Percentiles rank a stretch among this genome's conserved stretches.
phyloP scores from a whole-genome alignment of 92 coral and sea anemone genomes.

The Actinostola sp. region DNA sequence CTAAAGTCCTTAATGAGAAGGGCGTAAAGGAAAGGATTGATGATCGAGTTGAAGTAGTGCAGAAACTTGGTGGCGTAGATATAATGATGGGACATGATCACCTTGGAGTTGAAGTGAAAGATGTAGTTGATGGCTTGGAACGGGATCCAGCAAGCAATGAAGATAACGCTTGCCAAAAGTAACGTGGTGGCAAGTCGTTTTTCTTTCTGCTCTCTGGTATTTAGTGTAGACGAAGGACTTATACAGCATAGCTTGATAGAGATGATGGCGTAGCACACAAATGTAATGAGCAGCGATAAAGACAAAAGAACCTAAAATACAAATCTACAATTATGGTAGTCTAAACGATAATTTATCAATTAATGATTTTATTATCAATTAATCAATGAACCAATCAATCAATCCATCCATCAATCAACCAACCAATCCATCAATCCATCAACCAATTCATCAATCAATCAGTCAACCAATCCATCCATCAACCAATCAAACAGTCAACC shows the following conservation, averaged over 20 bases:
- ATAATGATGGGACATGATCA: slow-evolving; percentile 20
- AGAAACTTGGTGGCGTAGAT: slow-evolving; percentile 57
- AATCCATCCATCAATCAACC: too few relatives aligned
- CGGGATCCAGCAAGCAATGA: slow-evolving; percentile 62
- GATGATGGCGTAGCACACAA: slow-evolving; percentile 39
- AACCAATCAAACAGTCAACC: too few relatives aligned
- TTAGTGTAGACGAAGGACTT: neutral
- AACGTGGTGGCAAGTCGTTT: slow-evolving; percentile 50
- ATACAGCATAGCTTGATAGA: slow-evolving; percentile 19
- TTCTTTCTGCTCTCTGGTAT: slow-evolving; percentile 27
- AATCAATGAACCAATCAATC: too few relatives aligned
- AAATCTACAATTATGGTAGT: neutral
- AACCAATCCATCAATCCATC: too few relatives aligned
- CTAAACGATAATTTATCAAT: too few relatives aligned
- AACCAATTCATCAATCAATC: too few relatives aligned
- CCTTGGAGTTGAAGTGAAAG: neutral
- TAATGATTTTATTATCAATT: too few relatives aligned
- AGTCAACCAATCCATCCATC: too few relatives aligned
- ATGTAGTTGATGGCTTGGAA: slow-evolving; percentile 57
- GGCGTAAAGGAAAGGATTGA: slow-evolving; percentile 68
- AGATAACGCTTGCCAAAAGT: slow-evolving; percentile 46
- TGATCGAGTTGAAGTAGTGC: slow-evolving; percentile 64
- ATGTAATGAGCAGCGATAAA: slow-evolving; percentile 38
- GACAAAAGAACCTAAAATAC: slow-evolving; percentile 35
- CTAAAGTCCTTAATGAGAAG: slow-evolving; percentile 59